Percentiles rank a stretch among this genome's conserved stretches.
Conservation (phyloP, 2,797 vertebrate species). For the Argentina silus region DNA sequence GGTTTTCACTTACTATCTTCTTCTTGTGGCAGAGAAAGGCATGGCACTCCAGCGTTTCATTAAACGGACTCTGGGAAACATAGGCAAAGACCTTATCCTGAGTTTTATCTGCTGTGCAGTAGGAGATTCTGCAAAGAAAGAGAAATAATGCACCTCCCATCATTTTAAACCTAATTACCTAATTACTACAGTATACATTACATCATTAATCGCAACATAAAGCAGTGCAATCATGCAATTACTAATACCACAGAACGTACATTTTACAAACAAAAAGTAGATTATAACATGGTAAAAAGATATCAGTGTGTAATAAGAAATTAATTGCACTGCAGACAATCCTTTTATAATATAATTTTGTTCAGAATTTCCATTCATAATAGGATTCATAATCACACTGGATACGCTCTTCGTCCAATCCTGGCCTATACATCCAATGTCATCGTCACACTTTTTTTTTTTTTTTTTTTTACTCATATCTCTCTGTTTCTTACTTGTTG, state of each 20-base stretch:
- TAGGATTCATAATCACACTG: too few species aligned
- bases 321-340: too few species aligned
- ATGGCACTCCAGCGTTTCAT: slow-evolving; percentile 88
- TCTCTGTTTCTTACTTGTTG: slow-evolving; percentile 28
- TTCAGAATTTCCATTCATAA: too few species aligned
- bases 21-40: slow-evolving; percentile 93
- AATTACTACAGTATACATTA: too few species aligned
- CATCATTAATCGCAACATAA: too few species aligned
- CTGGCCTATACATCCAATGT: too few species aligned
- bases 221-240: too few species aligned
- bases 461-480: neutral
- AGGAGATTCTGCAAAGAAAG: slow-evolving; percentile 84
- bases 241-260: too few species aligned
- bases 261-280: neutral
- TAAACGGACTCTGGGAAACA: slow-evolving; percentile 88
- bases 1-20: slow-evolving; percentile 84
- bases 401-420: too few species aligned
- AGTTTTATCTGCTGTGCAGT: slow-evolving; percentile 94
- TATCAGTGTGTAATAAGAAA: neutral
- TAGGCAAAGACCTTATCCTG: slow-evolving; percentile 96
- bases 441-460: neutral
- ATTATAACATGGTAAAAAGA: neutral
- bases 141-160: slow-evolving; percentile 1
- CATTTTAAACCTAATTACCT: neutral
- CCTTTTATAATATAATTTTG: too few species aligned